Evolutionary conservation across 2,113 vertebrate genomes (phyloP).

Genomic region (Xiphorhynchus elegans): DNA sequence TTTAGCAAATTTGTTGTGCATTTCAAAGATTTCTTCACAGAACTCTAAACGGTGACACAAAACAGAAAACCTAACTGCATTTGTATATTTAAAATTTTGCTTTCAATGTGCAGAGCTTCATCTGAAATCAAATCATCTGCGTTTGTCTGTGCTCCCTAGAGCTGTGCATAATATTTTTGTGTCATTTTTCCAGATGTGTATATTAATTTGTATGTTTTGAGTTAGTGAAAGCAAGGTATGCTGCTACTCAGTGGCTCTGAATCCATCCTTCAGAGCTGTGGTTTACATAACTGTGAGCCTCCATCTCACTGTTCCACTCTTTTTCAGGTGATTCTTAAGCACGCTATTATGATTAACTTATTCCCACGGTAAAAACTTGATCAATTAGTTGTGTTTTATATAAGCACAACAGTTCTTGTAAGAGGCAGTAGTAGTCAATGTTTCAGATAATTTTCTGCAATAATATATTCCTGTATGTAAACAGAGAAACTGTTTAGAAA

Average conservation of each 20-base stretch:
- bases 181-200: background rate
- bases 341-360: background rate
- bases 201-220: background rate
- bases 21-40: background rate
- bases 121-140: background rate
- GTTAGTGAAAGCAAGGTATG: background rate
- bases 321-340: background rate
- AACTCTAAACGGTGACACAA: background rate
- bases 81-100: background rate
- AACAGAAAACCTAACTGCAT: background rate
- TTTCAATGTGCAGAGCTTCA: background rate
- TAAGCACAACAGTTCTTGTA: background rate
- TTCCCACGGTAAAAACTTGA: background rate
- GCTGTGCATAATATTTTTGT: background rate
- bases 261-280: background rate
- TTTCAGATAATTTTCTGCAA: background rate
- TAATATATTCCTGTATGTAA: background rate
- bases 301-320: background rate
- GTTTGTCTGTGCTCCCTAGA: background rate
- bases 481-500: background rate
- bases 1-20: background rate
- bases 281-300: background rate
- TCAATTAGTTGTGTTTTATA: background rate
- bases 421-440: background rate
- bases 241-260: background rate